These are phyloP conservation scores for Uropetala carovei DNA, from an alignment of 2,888 invertebrate genomes.

Conservation along the genomic window DNA sequence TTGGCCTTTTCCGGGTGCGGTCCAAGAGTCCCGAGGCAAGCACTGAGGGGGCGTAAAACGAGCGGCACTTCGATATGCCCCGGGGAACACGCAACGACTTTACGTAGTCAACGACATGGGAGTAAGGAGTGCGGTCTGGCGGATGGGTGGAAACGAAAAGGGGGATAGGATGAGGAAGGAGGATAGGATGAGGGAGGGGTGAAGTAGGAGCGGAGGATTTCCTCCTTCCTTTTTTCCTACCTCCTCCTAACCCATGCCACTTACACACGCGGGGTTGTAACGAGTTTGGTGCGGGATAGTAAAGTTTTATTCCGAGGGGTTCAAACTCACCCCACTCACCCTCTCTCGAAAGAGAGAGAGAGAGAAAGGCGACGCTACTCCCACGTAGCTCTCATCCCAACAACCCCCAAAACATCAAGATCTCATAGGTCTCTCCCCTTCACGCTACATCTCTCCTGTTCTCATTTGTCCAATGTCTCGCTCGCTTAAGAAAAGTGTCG, in stretches of 20 bases:
- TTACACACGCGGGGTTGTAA: background rate
- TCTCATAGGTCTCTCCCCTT: background rate
- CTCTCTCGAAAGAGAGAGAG: background rate
- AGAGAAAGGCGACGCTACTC: background rate
- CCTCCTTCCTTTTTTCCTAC: background rate
- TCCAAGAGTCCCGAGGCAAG: background rate
- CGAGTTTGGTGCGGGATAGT: conserved; percentile 43
- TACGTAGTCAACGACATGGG: conserved; percentile 36
- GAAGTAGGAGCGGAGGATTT: background rate
- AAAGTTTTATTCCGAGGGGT: conserved; percentile 50
- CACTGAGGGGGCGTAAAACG: conserved; percentile 29
- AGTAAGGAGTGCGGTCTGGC: conserved; percentile 11
- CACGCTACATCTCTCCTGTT: background rate
- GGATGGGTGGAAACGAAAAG: background rate
- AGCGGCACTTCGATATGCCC: conserved; percentile 51
- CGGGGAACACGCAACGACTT: conserved; percentile 47
- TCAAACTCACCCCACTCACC: background rate
- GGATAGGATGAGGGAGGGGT: background rate
- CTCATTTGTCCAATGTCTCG: background rate
- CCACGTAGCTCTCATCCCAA: background rate
- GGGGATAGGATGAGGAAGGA: no score
- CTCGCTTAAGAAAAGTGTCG: background rate
- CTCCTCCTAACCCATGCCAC: background rate
- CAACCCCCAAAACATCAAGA: background rate
- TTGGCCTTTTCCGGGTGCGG: conserved; percentile 32